These are phyloP conservation scores for Melieria omissa DNA, from an alignment of 2,888 invertebrate genomes.

Conservation along the genomic window DNA sequence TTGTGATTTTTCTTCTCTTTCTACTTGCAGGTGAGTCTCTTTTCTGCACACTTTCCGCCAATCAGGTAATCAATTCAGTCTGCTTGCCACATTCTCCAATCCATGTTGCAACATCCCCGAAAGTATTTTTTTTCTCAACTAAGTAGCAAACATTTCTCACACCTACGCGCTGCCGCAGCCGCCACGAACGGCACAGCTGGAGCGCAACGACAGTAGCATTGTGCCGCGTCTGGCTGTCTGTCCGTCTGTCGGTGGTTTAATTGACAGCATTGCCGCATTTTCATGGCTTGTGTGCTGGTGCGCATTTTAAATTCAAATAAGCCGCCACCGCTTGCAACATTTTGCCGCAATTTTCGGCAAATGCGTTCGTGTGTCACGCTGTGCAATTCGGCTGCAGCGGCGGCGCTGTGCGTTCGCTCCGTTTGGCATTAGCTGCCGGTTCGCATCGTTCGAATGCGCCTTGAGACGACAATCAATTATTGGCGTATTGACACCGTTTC, in stretches of 20 bases:
- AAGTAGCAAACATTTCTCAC: slow-evolving; percentile 30
- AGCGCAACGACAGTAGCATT: background rate
- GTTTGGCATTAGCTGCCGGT: slow-evolving; percentile 16
- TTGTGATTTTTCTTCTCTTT: slow-evolving; percentile 23
- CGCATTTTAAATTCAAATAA: slow-evolving; percentile 33
- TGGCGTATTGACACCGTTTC: too few relatives aligned
- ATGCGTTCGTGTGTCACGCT: slow-evolving; percentile 11
- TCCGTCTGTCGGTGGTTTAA: too few relatives aligned
- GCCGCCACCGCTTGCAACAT: background rate
- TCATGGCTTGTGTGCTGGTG: slow-evolving; percentile 24
- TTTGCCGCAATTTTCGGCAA: slow-evolving; percentile 16
- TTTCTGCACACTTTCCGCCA: slow-evolving; percentile 6
- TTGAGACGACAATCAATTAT: too few relatives aligned
- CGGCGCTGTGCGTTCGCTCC: background rate
- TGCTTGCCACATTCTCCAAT: slow-evolving; percentile 3
- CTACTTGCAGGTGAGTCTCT: slow-evolving; percentile 43
- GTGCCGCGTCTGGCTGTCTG: too few relatives aligned
- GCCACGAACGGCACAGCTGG: slow-evolving; percentile 1
- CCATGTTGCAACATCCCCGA: slow-evolving; percentile 16
- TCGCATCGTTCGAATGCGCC: background rate
- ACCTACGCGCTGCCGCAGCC: slow-evolving; percentile 23
- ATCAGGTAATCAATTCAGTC: background rate
- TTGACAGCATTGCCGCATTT: slow-evolving; percentile 13
- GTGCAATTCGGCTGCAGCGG: background rate
- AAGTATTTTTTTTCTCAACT: slow-evolving; percentile 6